Evolutionary conservation across 2,113 vertebrate species (phyloP), one percentile per base, ranked within the genome.

Genomic region (Emydocephalus ijimae): DNA sequence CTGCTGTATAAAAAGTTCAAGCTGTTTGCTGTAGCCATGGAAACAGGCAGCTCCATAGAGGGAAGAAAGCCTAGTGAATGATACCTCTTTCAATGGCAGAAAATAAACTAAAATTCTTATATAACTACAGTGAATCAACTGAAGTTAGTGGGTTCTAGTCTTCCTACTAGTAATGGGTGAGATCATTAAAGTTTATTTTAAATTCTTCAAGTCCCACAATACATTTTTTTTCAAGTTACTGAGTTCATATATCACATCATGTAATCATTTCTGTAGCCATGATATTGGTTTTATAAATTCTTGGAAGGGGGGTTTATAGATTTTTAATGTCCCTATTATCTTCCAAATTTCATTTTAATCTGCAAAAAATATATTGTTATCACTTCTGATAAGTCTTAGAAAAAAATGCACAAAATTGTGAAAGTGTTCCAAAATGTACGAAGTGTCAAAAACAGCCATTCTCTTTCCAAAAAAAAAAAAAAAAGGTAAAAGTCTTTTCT

Each of bases 1-100:
- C 1, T 0, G 26, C 61, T 93, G 11, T 93, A 89, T 90, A 93
- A 95, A 95, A 93, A 43, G 29, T 92, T 95, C 10, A 23, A 94
- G 94, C 87, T 94, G 85, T 52, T 74, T 96, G 43, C 91, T 94
- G 93, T 94, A 95, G 89, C 91, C 89, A 90, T 93, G 81, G 93
- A 61, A 95, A 94, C 95, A 95, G 64, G 69, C 91, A 95, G 64
- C 57, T 92, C 94, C 90, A 85, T 64, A 85, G 43, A 81, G 29
- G 29, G 15, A 88, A 91, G 26, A 59, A 24, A 10, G 9, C 50
- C 52, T 74, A 74, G 54, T 56, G 90, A 91, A 56, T 26, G 14
- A 39, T 43, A 24, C 21, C 34, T 34, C n/a, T 55, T 81, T 90
- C 39, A 43, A 48, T 89, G 50, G n/a, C n/a, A 81, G 34, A 81